A percentile compares a stretch with the other conserved stretches of the same genome.
phyloP scores from a whole-genome alignment of 2,113 vertebrate species.

The Sialia sialis region DNA sequence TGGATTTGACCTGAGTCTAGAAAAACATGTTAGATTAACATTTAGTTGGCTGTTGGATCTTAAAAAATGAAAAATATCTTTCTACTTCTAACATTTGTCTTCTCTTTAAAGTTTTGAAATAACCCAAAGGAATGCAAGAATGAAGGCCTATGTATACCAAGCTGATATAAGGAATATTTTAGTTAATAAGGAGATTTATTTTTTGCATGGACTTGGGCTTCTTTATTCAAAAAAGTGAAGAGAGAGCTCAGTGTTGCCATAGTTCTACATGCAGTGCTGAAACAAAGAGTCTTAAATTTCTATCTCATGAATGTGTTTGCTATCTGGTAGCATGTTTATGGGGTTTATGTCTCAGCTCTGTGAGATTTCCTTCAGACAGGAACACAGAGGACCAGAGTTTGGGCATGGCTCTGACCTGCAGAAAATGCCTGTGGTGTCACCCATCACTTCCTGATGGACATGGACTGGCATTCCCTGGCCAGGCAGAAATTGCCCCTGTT shows the following conservation, averaged over 20 bases:
- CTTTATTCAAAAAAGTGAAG: neutral
- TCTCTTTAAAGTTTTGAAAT: constrained; percentile 33
- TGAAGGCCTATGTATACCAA: neutral
- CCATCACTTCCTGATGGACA: neutral
- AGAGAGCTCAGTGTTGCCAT: neutral
- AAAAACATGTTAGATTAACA: neutral
- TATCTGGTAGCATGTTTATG: neutral
- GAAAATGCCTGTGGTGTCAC: neutral
- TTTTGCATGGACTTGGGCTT: neutral
- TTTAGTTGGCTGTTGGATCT: neutral
- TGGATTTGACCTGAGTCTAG: constrained; percentile 16
- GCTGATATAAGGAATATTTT: neutral
- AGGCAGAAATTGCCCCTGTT: neutral
- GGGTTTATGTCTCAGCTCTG: neutral
- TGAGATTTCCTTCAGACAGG: neutral
- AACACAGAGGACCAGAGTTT: neutral
- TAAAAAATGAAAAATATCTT: neutral
- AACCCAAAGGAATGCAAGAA: constrained; percentile 30
- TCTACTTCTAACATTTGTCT: constrained; percentile 14
- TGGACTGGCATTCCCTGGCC: neutral
- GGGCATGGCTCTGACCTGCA: neutral
- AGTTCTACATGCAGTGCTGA: neutral
- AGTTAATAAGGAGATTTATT: neutral
- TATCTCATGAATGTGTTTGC: neutral
- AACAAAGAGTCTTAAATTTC: neutral